A percentile compares a stretch with the other conserved stretches of the same genome.
Conservation (phyloP, 64 coral and sea anemone species). For the Dendrophyllia cribrosa region DNA sequence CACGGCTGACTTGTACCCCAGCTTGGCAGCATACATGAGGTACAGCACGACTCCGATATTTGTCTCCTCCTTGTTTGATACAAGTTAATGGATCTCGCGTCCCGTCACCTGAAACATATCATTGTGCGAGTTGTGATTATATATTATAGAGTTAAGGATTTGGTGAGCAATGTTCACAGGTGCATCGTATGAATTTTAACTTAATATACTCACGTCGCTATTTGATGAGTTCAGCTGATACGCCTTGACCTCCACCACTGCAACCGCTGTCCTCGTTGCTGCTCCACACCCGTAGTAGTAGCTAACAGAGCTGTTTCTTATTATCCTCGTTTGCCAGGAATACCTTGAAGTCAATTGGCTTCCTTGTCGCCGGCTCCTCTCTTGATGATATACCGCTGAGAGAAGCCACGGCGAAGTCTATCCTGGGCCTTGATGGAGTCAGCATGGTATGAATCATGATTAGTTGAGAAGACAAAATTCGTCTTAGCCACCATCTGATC, state of each 20-base stretch:
- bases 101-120: slow-evolving; percentile 40
- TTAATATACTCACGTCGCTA: slow-evolving; percentile 15
- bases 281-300: neutral
- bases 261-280: neutral
- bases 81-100: slow-evolving; percentile 32
- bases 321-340: slow-evolving; percentile 37
- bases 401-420: slow-evolving; percentile 29
- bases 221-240: neutral
- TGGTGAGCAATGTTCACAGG: neutral
- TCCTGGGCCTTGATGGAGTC: slow-evolving; percentile 55
- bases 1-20: slow-evolving; percentile 61
- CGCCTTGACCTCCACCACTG: neutral
- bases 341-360: slow-evolving; percentile 47
- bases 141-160: neutral
- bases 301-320: neutral
- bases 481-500: slow-evolving; percentile 64
- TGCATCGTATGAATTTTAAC: too few species aligned
- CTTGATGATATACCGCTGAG: slow-evolving; percentile 22
- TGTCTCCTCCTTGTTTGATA: slow-evolving; percentile 63
- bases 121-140: slow-evolving; percentile 44
- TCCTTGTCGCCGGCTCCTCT: slow-evolving; percentile 46
- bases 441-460: slow-evolving; percentile 47
- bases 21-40: slow-evolving; percentile 28
- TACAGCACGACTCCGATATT: slow-evolving; percentile 66
- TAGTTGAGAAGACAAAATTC: slow-evolving; percentile 64